phyloP scores from a whole-genome alignment of 1,140 invertebrate genomes.

The Drosophila grimshawi region DNA sequence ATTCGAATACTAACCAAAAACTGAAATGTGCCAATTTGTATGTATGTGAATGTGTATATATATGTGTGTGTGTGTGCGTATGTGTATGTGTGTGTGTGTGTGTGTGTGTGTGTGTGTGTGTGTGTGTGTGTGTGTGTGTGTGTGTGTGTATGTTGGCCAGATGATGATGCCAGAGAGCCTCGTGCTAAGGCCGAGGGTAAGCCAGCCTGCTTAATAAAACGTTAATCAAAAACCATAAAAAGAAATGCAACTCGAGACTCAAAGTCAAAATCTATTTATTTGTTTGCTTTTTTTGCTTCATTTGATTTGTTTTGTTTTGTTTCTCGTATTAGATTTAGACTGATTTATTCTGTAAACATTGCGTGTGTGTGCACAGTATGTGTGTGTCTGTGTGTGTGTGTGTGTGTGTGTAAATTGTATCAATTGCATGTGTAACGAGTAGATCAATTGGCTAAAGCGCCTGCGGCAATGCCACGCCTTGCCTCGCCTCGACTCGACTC shows the following conservation, averaged over 20 bases:
- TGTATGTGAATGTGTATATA: slow-evolving; percentile 11
- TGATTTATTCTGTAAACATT: slow-evolving; percentile 7
- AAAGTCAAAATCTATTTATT: slow-evolving; percentile 4
- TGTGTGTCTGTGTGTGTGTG: slow-evolving; percentile 8
- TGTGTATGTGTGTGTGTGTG: background rate
- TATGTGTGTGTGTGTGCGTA: background rate
- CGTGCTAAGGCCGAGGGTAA: slow-evolving; percentile 71
- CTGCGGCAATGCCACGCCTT: background rate
- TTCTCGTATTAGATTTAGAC: slow-evolving; percentile 4
- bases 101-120: background rate
- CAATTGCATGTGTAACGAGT: slow-evolving; percentile 35
- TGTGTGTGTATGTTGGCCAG: slow-evolving; percentile 33
- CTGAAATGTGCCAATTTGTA: background rate
- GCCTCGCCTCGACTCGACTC: slow-evolving; percentile 7
- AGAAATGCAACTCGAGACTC: slow-evolving; percentile 6
- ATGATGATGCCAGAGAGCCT: slow-evolving; percentile 71
- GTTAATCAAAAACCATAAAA: slow-evolving; percentile 7
- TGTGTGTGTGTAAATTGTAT: slow-evolving; percentile 11
- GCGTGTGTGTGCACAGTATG: background rate
- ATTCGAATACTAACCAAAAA: slow-evolving; percentile 4
- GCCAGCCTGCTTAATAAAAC: slow-evolving; percentile 23
- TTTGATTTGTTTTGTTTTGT: slow-evolving; percentile 15
- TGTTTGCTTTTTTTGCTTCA: slow-evolving; percentile 8
- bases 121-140: too few species aligned
- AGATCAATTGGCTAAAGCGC: slow-evolving; percentile 4